These are phyloP conservation scores for Sebastes iracundus DNA, from an alignment of 2,797 vertebrate species.

Conservation along the genomic window DNA sequence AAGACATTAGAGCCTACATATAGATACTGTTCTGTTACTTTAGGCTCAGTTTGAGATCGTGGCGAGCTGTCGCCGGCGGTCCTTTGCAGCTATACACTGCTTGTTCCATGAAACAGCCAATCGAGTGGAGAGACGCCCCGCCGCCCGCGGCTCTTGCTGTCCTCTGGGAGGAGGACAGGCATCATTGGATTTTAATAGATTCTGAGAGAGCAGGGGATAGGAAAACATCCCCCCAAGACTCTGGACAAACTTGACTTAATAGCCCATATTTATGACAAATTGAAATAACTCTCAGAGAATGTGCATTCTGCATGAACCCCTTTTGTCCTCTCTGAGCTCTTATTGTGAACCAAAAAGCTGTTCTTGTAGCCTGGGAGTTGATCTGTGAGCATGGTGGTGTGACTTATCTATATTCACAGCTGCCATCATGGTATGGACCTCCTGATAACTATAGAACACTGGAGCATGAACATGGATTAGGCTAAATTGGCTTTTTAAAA, in stretches of 20 bases:
- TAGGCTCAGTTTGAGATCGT: background rate
- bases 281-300: background rate
- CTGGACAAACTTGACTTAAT: background rate
- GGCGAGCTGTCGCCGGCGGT: background rate
- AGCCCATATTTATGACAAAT: constrained; percentile 3
- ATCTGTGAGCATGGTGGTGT: background rate
- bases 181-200: constrained; percentile 22
- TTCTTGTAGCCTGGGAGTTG: background rate
- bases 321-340: background rate
- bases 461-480: too few relatives aligned
- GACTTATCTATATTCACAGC: background rate
- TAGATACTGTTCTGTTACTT: background rate
- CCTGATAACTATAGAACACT: too few relatives aligned
- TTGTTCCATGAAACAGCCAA: constrained; percentile 7
- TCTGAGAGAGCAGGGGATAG: background rate
- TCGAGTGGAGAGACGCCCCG: background rate
- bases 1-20: background rate
- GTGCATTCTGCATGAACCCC: background rate
- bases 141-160: background rate
- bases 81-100: background rate
- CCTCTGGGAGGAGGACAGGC: background rate
- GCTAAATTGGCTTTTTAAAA: too few relatives aligned
- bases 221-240: background rate
- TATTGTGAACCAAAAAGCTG: background rate
- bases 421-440: background rate